These are phyloP conservation scores for Oligia strigilis DNA, from an alignment of 2,888 invertebrate species.

Conservation along the genomic window DNA sequence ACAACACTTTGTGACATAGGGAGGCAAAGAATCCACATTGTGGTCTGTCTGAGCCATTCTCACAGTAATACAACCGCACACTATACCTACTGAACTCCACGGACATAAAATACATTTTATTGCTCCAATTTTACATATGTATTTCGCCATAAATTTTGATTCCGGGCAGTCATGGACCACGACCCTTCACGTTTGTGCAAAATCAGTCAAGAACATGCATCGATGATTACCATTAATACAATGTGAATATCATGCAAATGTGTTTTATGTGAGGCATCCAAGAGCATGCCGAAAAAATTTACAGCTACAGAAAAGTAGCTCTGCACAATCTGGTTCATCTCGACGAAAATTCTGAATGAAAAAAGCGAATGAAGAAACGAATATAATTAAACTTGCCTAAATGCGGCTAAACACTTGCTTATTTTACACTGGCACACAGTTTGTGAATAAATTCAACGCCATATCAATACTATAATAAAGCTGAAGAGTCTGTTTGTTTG, in stretches of 20 bases:
- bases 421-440: constrained; percentile 49
- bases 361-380: constrained; percentile 51
- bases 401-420: constrained; percentile 25
- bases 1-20: constrained; percentile 31
- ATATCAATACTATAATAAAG: not conserved
- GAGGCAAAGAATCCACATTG: not conserved
- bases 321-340: constrained; percentile 21
- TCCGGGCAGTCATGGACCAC: constrained; percentile 24
- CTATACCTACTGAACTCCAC: not conserved
- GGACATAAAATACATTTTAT: constrained; percentile 1
- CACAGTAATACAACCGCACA: constrained; percentile 9
- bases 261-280: constrained; percentile 48
- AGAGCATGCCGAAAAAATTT: constrained; percentile 36
- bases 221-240: constrained; percentile 46
- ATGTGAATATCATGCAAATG: constrained; percentile 63
- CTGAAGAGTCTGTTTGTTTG: not conserved
- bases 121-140: constrained; percentile 10
- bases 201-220: constrained; percentile 63
- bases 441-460: constrained; percentile 16
- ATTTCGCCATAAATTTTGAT: constrained; percentile 12
- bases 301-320: constrained; percentile 44
- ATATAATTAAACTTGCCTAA: constrained; percentile 36
- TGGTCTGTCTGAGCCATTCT: constrained; percentile 3
- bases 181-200: constrained; percentile 52
- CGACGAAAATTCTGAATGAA: constrained; percentile 32